These are phyloP conservation scores for Caranx ignobilis DNA, from an alignment of 2,113 vertebrate species.

Conservation along the genomic window DNA sequence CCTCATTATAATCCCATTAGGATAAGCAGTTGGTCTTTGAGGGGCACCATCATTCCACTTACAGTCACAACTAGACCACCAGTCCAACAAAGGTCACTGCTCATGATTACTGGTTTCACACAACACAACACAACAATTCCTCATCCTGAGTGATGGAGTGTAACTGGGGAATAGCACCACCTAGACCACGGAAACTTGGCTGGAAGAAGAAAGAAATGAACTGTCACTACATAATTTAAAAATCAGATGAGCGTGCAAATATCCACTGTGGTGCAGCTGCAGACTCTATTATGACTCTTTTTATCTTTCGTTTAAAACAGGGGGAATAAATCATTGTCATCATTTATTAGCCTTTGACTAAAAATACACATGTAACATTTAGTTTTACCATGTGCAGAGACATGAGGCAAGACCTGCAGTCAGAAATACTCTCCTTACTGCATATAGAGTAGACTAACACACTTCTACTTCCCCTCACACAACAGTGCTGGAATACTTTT, in stretches of 20 bases:
- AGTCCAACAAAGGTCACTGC: constrained; percentile 72
- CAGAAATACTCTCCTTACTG: constrained; percentile 1
- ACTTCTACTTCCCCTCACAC: not conserved
- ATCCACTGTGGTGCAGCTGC: constrained; percentile 40
- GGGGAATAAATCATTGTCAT: constrained; percentile 20
- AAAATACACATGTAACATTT: constrained; percentile 49
- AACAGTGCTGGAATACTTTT: not conserved
- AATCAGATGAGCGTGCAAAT: constrained; percentile 53
- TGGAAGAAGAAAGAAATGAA: constrained; percentile 60
- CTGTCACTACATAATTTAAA: constrained; percentile 52
- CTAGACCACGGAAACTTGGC: constrained; percentile 60
- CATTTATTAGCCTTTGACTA: constrained; percentile 1
- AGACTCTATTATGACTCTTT: constrained; percentile 47
- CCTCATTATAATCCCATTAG: constrained; percentile 69
- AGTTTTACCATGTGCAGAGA: constrained; percentile 40
- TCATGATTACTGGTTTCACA: constrained; percentile 76
- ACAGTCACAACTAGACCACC: constrained; percentile 66
- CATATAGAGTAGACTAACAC: not conserved
- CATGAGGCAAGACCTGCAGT: not conserved
- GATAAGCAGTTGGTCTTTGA: constrained; percentile 61
- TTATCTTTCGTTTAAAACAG: constrained; percentile 24
- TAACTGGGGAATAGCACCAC: constrained; percentile 58
- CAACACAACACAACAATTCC: constrained; percentile 11
- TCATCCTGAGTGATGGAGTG: constrained; percentile 73
- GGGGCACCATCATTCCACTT: constrained; percentile 69